Evolutionary conservation across 2,888 invertebrate species (phyloP).

Genomic region (Enchytraeus crypticus): DNA sequence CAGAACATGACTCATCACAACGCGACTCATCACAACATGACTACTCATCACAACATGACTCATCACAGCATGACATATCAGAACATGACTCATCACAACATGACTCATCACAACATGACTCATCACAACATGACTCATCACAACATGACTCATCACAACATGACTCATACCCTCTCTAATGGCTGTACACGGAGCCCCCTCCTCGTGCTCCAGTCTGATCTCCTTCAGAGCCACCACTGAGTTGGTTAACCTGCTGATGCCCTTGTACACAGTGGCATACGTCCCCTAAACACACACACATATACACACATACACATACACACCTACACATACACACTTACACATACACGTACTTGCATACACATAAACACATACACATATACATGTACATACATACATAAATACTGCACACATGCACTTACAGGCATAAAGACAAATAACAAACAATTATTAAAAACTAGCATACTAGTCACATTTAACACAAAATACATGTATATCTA

Average conservation of each 20-base stretch:
- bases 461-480: no score
- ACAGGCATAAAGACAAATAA: no score
- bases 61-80: no score
- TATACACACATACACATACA: not conserved
- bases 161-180: slow-evolving; percentile 54
- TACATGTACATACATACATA: not conserved
- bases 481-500: no score
- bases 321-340: not conserved
- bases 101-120: no score
- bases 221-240: slow-evolving; percentile 60
- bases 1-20: no score
- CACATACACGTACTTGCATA: not conserved
- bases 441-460: no score
- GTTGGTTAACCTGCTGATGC: slow-evolving; percentile 58
- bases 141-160: no score
- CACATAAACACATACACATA: not conserved
- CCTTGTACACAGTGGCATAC: slow-evolving; percentile 62
- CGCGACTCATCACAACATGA: no score
- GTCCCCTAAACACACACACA: slow-evolving; percentile 52
- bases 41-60: no score
- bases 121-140: no score
- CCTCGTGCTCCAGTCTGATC: slow-evolving; percentile 59
- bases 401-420: not conserved
- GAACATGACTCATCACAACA: no score
- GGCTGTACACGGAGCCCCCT: slow-evolving; percentile 63